Base-by-base conservation (phyloP, 2,797 vertebrate species). In the Adrianichthys oophorus region DNA sequence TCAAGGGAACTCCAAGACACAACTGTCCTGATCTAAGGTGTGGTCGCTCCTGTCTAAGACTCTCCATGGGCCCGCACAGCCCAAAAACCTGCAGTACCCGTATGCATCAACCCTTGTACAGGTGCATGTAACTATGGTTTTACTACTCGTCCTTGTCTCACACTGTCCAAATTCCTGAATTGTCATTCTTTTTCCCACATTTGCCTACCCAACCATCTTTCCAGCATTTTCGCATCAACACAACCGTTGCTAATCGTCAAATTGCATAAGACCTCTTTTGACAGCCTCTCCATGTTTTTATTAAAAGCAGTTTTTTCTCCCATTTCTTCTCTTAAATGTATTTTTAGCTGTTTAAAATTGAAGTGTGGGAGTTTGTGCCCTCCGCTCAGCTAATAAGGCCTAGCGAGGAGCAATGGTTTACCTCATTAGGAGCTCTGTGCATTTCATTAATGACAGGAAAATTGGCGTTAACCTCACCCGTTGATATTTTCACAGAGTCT, bases 381-480 rank as follows among this genome's bases (percentile, higher is more conserved):
- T 94, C 91, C 93, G 92, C 91, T 93, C 91, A 84, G 92, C 92
- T 98, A 97, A 97, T 97, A 98, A 96, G 94, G 93, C 92, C 92
- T 95, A 97, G 95, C 95, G 94, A 94, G 94, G 93, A 96, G 94
- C 93, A 93, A 88, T 93, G 93, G 94, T 95, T 96, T 95, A 95
- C 93, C 94, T 98, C 95, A 97, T 98, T 98, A 98, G 92, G 94
- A 93, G 92, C 93, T 92, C 93, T 91, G 93, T 93, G 94, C 93
- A 93, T 97, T 97, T 95, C 95, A 98, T 97, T 97, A 96, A 96
- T 95, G 94, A 94, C 93, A 89, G 92, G 93, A 93, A 97, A 96
- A 96, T 95, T 95, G 92, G 94, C 93, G 92, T 95, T 96, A 97
- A 95, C 95, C 93, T 96, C 93, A 90, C 93, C 93, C 74, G 93